Base-by-base conservation (phyloP, 2,113 vertebrate genomes). In the Prolemur simus region DNA sequence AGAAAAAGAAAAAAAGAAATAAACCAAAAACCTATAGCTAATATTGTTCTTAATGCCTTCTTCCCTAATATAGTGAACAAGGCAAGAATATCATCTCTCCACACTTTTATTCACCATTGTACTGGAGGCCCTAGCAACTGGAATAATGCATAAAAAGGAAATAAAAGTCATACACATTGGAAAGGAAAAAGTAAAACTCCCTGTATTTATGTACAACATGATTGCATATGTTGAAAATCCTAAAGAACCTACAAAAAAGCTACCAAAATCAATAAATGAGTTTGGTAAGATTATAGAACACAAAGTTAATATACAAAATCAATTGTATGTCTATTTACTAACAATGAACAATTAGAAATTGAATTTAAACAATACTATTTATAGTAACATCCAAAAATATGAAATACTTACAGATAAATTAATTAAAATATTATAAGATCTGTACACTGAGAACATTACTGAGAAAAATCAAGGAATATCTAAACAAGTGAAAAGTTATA, bases 71-170 rank as follows among this genome's bases (percentile, higher is more conserved):
- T 0, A 56, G 29, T 5, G 47, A 76, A 37, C 3, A 73, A 77
- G 15, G 17, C 18, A 64, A 76, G 20, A 34, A 32, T 15, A 2
- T 76, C 49, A 60, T 25, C 45, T 95, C 25, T 37, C 25, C 47
- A 34, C 52, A 49, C 23, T 69, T 69, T n/a, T 29, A 5, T 69
- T 76, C 69, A 34, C 12, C 56, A 63, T 25, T 63, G 74, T 80
- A 42, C 54, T 74, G 39, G 37, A 80, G 45, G 23, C 17, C 69
- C 37, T 60, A 66, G 6, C 5, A 37, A n/a, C 27, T 76, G 27
- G 56, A 83, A 86, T 86, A 34, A 90, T 83, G 37, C 49, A 80
- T 80, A 34, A 96, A 73, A 94, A 92, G 73, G 21, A 71, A 86
- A 82, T 64, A 54, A 71, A 74, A 76, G 20, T 39, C 45, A 78